Evolutionary conservation across 2,888 invertebrate species (phyloP).

Genomic region (Apodemia hepburni): DNA sequence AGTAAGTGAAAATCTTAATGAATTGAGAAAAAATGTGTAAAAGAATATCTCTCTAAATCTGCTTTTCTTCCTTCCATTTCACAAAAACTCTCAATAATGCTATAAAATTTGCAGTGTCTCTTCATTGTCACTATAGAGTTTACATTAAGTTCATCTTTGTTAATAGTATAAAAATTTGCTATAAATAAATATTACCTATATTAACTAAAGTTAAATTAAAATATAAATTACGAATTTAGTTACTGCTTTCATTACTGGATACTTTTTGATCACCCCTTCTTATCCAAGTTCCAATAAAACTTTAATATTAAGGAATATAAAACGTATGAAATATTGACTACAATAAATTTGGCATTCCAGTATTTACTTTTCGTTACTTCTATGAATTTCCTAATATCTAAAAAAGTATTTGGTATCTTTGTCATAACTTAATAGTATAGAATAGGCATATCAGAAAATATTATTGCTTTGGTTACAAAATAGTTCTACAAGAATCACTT

Average conservation of each 20-base stretch:
- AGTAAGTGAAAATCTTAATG: no score
- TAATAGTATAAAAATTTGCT: no score
- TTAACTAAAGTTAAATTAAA: no score
- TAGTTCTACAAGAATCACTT: slow-evolving; percentile 39
- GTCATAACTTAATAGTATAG: slow-evolving; percentile 51
- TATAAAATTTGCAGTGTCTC: no score
- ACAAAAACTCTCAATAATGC: no score
- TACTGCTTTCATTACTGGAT: neutral
- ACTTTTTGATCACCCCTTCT: neutral
- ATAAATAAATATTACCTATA: no score
- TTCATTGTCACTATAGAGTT: no score
- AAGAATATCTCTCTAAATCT: no score
- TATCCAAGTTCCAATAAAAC: slow-evolving; percentile 30
- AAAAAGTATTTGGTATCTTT: slow-evolving; percentile 59
- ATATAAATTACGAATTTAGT: neutral
- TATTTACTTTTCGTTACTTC: slow-evolving; percentile 34
- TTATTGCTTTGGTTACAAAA: slow-evolving; percentile 79
- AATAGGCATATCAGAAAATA: slow-evolving; percentile 67
- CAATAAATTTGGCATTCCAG: slow-evolving; percentile 37
- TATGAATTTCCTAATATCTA: slow-evolving; percentile 48
- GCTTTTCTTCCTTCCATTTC: no score
- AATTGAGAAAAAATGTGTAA: no score
- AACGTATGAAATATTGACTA: slow-evolving; percentile 35
- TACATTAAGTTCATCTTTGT: no score
- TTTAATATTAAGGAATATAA: slow-evolving; percentile 28